A percentile compares a stretch with the other conserved stretches of the same genome.
These are phyloP conservation scores for Erannis defoliaria DNA, from an alignment of 2,888 invertebrate species.

Conservation along the genomic window DNA sequence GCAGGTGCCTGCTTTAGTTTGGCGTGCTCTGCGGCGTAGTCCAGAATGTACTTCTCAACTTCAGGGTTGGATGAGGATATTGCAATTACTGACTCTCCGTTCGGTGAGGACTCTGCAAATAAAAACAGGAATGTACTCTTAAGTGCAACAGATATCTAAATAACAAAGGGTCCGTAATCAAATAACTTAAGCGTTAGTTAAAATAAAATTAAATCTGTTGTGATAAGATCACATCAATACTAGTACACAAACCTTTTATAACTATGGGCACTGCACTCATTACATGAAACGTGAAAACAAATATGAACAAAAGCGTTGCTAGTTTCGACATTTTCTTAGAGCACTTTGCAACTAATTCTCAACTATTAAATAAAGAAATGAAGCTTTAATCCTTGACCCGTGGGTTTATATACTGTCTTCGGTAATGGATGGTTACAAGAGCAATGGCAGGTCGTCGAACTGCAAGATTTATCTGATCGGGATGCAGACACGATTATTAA, in stretches of 20 bases:
- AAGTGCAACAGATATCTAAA: not conserved
- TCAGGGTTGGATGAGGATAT: conserved; percentile 68
- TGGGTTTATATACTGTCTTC: conserved; percentile 46
- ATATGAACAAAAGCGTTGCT: conserved; percentile 26
- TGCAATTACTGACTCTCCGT: conserved; percentile 64
- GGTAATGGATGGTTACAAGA: conserved; percentile 34
- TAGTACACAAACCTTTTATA: conserved; percentile 61
- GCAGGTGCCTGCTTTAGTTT: conserved; percentile 27
- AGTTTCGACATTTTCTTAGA: conserved; percentile 41
- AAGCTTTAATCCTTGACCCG: conserved; percentile 43
- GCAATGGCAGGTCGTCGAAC: conserved; percentile 43
- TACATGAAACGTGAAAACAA: conserved; percentile 37
- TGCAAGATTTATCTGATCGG: conserved; percentile 34
- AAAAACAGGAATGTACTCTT: conserved; percentile 20
- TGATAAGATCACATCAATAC: not conserved
- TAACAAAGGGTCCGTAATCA: not conserved
- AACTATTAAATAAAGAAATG: conserved; percentile 44
- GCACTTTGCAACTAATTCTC: conserved; percentile 43
- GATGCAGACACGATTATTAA: conserved; percentile 38
- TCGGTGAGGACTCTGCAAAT: conserved; percentile 64
- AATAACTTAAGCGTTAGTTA: not conserved
- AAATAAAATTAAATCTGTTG: not conserved
- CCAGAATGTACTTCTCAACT: conserved; percentile 58
- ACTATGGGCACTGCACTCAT: conserved; percentile 58
- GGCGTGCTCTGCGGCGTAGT: conserved; percentile 47